phyloP scores from a whole-genome alignment of 2,113 vertebrate species.

The Halcyon malimbica region DNA sequence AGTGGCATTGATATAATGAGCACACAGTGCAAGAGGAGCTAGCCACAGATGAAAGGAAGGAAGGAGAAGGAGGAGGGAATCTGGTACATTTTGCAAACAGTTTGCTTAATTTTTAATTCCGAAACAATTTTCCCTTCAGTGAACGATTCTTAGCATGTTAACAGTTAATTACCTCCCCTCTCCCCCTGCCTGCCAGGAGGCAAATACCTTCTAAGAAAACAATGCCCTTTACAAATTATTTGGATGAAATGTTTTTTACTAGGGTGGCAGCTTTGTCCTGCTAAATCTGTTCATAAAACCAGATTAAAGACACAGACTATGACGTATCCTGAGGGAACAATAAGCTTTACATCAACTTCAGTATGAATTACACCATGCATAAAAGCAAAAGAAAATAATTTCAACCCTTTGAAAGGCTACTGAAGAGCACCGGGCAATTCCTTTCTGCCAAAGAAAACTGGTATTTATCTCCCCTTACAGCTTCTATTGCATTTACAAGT shows the following conservation, averaged over 20 bases:
- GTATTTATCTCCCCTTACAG: background rate
- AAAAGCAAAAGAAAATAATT: background rate
- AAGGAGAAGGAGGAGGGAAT: background rate
- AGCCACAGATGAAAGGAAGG: background rate
- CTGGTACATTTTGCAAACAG: background rate
- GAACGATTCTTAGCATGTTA: background rate
- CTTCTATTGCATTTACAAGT: background rate
- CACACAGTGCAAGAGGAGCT: background rate
- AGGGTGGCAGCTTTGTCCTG: background rate
- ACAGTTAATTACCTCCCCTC: background rate
- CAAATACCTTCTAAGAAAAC: background rate
- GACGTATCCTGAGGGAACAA: background rate
- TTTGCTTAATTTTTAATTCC: background rate
- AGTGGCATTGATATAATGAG: background rate
- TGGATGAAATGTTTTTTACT: background rate
- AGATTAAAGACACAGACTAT: background rate
- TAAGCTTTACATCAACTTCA: background rate
- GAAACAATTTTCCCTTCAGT: background rate
- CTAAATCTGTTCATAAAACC: background rate
- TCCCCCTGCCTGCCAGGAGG: background rate
- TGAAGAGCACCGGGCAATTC: too few relatives aligned
- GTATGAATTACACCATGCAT: background rate
- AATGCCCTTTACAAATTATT: background rate
- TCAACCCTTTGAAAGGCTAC: background rate
- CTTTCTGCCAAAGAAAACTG: background rate